Conservation (phyloP, 2,888 invertebrate species). For the Drosophila merina region DNA sequence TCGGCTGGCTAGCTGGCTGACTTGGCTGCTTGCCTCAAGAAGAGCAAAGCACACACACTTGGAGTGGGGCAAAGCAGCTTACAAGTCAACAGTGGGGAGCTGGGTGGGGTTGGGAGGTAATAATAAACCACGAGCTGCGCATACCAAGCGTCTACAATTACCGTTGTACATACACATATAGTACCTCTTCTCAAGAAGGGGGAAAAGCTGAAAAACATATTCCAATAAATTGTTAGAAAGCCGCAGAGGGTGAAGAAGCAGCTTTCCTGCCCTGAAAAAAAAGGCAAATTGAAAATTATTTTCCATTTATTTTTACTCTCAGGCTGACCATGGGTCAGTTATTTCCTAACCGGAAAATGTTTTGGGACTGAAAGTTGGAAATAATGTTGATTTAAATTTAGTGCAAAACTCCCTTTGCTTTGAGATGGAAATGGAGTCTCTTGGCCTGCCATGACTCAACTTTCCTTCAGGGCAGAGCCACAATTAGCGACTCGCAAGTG, state of each 20-base stretch:
- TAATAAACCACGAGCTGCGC: constrained; percentile 69
- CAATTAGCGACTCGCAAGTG: constrained; percentile 19
- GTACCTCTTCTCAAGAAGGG: background rate
- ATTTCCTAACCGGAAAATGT: constrained; percentile 9
- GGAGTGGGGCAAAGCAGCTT: constrained; percentile 21
- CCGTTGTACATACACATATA: constrained; percentile 41
- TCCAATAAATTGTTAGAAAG: constrained; percentile 27
- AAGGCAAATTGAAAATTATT: constrained; percentile 45
- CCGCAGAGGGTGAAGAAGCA: background rate
- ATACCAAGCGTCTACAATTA: constrained; percentile 72
- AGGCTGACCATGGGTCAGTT: constrained; percentile 27
- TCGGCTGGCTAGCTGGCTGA: constrained; percentile 55
- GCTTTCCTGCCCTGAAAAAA: background rate
- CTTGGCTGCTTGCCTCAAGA: constrained; percentile 56
- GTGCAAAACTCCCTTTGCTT: background rate
- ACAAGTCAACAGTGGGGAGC: background rate
- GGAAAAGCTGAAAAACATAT: constrained; percentile 27
- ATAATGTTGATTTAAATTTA: constrained; percentile 29
- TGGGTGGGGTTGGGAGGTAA: constrained; percentile 34
- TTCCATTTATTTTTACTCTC: constrained; percentile 20
- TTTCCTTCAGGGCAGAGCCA: constrained; percentile 20
- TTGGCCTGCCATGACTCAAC: constrained; percentile 10
- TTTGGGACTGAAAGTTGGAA: constrained; percentile 14
- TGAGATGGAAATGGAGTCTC: too few species aligned
- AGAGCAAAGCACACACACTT: constrained; percentile 51